Conservation (phyloP, 2,888 invertebrate genomes). For the Phlogophora meticulosa region DNA sequence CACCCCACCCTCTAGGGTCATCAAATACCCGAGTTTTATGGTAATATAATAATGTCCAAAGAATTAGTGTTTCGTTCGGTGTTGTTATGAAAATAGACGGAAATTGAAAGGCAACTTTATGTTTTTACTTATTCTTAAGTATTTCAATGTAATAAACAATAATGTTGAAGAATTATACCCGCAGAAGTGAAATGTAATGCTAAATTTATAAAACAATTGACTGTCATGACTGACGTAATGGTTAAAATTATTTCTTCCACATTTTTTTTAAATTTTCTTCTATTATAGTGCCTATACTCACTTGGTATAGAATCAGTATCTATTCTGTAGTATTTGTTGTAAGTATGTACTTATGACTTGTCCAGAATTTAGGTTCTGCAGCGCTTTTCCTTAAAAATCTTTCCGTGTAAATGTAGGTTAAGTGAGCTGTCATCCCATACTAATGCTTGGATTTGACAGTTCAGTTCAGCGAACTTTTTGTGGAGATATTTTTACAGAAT, state of each 20-base stretch:
- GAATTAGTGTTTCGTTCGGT: slow-evolving; percentile 15
- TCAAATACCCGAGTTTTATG: slow-evolving; percentile 38
- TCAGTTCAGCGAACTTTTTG: too few species aligned
- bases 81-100: background rate
- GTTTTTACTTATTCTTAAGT: background rate
- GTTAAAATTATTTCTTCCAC: background rate
- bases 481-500: too few species aligned
- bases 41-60: slow-evolving; percentile 27
- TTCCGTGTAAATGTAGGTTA: too few species aligned
- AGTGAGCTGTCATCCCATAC: too few species aligned
- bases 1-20: slow-evolving; percentile 48
- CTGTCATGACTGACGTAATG: too few species aligned
- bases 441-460: too few species aligned
- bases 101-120: slow-evolving; percentile 6
- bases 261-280: background rate
- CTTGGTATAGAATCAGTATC: too few species aligned
- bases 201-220: background rate
- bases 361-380: too few species aligned
- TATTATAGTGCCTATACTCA: too few species aligned
- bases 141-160: background rate
- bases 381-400: too few species aligned
- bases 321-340: too few species aligned
- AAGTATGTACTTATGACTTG: too few species aligned
- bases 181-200: background rate
- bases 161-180: background rate